Percentiles rank a stretch among this genome's conserved stretches.
phyloP scores from a whole-genome alignment of 1,140 invertebrate genomes.

The Pantala flavescens region DNA sequence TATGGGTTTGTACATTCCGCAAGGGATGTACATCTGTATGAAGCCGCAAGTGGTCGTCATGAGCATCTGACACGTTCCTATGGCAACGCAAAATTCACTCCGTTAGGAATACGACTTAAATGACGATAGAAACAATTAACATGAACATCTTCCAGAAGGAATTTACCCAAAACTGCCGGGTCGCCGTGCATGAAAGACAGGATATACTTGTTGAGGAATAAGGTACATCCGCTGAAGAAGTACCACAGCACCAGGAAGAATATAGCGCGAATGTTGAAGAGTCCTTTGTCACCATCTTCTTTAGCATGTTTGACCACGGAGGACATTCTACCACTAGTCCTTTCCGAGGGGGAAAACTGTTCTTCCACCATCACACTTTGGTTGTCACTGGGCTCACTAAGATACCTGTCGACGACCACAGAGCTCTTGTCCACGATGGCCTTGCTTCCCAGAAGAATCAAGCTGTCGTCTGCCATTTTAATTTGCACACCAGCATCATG shows the following conservation, averaged over 20 bases:
- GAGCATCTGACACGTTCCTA: slow-evolving; percentile 63
- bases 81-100: slow-evolving; percentile 23
- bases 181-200: slow-evolving; percentile 66
- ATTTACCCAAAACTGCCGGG: slow-evolving; percentile 61
- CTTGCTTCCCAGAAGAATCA: background rate
- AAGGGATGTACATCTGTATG: slow-evolving; percentile 65
- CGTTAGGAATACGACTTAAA: background rate
- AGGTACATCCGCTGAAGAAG: slow-evolving; percentile 63
- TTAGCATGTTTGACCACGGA: background rate
- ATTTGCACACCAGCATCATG: no score
- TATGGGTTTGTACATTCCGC: slow-evolving; percentile 55
- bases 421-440: background rate
- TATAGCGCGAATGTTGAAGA: slow-evolving; percentile 52
- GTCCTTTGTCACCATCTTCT: slow-evolving; percentile 30
- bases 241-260: slow-evolving; percentile 65
- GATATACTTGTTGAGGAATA: slow-evolving; percentile 79
- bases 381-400: background rate
- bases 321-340: background rate
- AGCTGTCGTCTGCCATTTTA: background rate
- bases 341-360: background rate
- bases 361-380: background rate
- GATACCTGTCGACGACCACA: background rate
- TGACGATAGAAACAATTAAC: background rate
- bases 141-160: background rate
- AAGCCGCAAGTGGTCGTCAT: slow-evolving; percentile 67